Conservation (phyloP, 37 sponge, comb jelly and placozoan genomes). For the Sycon ciliatum region DNA sequence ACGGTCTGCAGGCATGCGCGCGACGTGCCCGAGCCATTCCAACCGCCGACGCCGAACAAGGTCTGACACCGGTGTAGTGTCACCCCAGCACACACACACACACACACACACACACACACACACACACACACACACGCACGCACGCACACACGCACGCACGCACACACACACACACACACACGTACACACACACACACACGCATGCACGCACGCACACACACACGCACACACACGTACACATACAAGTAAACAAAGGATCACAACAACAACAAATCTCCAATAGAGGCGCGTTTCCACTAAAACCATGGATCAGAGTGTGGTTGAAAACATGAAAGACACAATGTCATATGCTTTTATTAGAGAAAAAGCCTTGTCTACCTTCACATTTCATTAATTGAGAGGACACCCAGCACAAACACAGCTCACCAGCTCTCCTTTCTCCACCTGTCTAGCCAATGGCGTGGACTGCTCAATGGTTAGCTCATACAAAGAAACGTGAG, state of each 20-base stretch:
- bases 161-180: slow-evolving; percentile 17
- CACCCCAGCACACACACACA: too few relatives aligned
- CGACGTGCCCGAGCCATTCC: too few relatives aligned
- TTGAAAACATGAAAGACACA: slow-evolving; percentile 38
- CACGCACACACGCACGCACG: slow-evolving; percentile 15
- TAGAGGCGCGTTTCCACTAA: too few relatives aligned
- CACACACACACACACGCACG: slow-evolving; percentile 1
- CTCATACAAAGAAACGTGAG: slow-evolving; percentile 69
- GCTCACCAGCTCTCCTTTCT: slow-evolving; percentile 30
- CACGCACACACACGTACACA: neutral
- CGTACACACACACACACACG: slow-evolving; percentile 21
- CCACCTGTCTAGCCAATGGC: slow-evolving; percentile 35
- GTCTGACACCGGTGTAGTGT: too few relatives aligned
- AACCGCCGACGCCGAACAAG: too few relatives aligned
- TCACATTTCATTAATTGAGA: neutral
- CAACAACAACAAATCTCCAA: slow-evolving; percentile 16
- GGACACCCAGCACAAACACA: neutral
- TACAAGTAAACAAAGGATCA: neutral
- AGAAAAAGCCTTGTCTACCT: neutral
- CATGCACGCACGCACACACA: neutral
- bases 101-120: slow-evolving; percentile 10
- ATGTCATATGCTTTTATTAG: slow-evolving; percentile 15
- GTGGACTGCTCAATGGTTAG: slow-evolving; percentile 67
- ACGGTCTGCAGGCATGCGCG: too few relatives aligned
- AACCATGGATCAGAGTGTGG: too few relatives aligned